Evolutionary conservation across 2,888 invertebrate species (phyloP).

Genomic region (Drosophila pseudotalamancana): DNA sequence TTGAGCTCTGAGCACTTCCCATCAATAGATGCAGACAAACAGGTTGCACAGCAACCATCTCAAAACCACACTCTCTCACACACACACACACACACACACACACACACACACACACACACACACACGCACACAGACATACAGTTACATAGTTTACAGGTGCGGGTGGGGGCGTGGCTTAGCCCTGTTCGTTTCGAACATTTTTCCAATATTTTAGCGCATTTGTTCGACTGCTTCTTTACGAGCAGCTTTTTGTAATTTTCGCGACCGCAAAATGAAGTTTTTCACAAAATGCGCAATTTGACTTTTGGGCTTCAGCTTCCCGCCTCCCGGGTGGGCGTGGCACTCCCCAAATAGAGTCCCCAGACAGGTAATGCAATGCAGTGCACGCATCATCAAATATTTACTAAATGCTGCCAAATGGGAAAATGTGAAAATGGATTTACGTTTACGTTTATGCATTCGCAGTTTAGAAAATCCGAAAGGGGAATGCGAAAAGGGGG

Average conservation of each 20-base stretch:
- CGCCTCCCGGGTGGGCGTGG: background rate
- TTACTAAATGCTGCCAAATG: conserved; percentile 51
- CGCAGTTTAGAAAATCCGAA: conserved; percentile 31
- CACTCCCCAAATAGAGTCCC: conserved; percentile 10
- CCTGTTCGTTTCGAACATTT: conserved; percentile 32
- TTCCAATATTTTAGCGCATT: conserved; percentile 53
- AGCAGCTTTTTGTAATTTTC: conserved; percentile 63
- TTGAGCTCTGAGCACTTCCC: conserved; percentile 22
- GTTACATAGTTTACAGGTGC: conserved; percentile 5
- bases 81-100: conserved; percentile 19
- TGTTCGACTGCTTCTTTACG: conserved; percentile 48
- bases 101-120: background rate
- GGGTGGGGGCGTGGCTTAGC: background rate
- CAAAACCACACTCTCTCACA: conserved; percentile 40
- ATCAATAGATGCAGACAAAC: conserved; percentile 40
- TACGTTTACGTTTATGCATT: conserved; percentile 44
- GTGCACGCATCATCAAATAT: conserved; percentile 64
- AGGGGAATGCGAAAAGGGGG: background rate
- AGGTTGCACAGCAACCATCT: conserved; percentile 37
- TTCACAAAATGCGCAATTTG: conserved; percentile 57
- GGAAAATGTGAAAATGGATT: conserved; percentile 52
- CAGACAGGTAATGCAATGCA: conserved; percentile 39
- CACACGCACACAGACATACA: conserved; percentile 17
- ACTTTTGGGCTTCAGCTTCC: conserved; percentile 53
- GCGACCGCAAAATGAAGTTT: conserved; percentile 59